Evolutionary conservation across 2,797 vertebrate species (phyloP).

Genomic region (Enteromius mattozi): DNA sequence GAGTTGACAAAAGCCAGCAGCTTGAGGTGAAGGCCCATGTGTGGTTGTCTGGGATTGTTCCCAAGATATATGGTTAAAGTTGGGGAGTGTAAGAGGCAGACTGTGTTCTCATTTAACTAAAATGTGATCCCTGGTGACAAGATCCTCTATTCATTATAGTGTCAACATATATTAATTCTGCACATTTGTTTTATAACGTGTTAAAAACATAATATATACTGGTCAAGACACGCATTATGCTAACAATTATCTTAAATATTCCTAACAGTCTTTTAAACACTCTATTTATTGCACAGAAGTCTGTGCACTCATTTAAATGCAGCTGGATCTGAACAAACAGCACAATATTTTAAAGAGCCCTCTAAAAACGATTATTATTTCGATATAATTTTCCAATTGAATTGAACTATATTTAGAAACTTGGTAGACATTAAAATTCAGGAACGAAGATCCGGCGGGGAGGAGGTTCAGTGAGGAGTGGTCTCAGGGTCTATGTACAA

Average conservation of each 20-base stretch:
- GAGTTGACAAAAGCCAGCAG: background rate
- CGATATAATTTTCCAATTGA: background rate
- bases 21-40: background rate
- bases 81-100: background rate
- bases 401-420: background rate
- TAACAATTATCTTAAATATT: background rate
- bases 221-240: background rate
- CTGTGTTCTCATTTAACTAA: conserved; percentile 3
- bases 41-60: background rate
- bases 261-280: background rate
- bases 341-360: background rate
- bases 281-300: background rate
- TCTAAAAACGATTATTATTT: background rate
- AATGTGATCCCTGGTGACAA: background rate
- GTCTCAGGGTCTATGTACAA: background rate
- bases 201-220: background rate
- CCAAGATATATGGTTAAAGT: background rate
- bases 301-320: background rate
- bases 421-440: no score
- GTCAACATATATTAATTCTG: background rate
- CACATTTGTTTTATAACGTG: background rate
- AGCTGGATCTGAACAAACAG: background rate
- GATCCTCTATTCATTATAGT: background rate
- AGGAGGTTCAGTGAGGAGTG: conserved; percentile 1
- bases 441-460: background rate